A percentile compares a stretch with the other conserved stretches of the same genome.
These are phyloP conservation scores for Chascanopsetta lugubris DNA, from an alignment of 2,113 vertebrate genomes.

Conservation along the genomic window DNA sequence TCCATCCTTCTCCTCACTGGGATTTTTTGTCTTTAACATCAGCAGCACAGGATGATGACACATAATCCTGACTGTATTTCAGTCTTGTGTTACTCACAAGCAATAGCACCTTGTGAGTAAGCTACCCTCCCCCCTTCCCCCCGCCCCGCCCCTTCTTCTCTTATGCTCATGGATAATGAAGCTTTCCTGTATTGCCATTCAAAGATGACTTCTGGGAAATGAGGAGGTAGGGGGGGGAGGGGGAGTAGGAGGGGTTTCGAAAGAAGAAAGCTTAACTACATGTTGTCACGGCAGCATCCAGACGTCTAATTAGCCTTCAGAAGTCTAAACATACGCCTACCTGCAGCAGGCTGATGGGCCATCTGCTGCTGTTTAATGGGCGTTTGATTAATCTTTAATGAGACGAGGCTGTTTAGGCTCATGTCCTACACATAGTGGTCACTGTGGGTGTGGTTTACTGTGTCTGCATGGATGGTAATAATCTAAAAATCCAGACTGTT, in stretches of 20 bases:
- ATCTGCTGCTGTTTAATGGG: background rate
- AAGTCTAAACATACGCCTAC: background rate
- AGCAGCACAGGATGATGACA: background rate
- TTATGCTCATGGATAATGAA: constrained; percentile 44
- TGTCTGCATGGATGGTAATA: background rate
- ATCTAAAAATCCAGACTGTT: background rate
- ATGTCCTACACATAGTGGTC: too few species aligned
- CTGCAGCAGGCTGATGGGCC: background rate
- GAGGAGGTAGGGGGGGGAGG: constrained; percentile 8
- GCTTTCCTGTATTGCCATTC: constrained; percentile 37
- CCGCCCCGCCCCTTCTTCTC: background rate
- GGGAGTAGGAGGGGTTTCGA: background rate
- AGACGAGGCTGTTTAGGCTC: background rate
- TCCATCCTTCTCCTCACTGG: background rate
- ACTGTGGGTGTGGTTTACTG: background rate
- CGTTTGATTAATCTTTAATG: background rate
- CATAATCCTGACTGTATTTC: constrained; percentile 2
- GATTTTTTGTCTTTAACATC: background rate
- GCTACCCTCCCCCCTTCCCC: background rate
- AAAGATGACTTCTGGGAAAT: constrained; percentile 65
- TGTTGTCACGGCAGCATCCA: constrained; percentile 42
- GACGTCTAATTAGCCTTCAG: constrained; percentile 21
- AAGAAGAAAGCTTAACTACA: constrained; percentile 43
- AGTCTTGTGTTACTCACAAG: background rate
- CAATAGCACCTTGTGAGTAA: constrained; percentile 4